Evolutionary conservation across 2,113 vertebrate genomes (phyloP), one percentile per base, ranked within the genome.

Genomic region (Macrotis lagotis): DNA sequence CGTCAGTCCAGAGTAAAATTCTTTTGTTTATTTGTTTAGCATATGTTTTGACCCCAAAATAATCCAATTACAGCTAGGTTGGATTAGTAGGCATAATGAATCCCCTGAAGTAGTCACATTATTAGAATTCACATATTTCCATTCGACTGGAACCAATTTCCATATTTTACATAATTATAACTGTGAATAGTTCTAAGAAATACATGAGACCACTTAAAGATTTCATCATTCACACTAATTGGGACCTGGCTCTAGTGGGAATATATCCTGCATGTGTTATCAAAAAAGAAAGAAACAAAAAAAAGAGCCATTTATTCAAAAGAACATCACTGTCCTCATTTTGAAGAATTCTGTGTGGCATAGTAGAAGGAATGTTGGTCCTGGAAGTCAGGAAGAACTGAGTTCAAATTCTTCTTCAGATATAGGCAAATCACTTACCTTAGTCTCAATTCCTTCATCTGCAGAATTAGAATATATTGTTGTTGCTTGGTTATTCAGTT

Each of bases 331-430:
- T 74, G 59, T n/a, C 19, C 66, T 44, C 66, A 44, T 83, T 44
- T 83, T 83, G 88, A 22, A 94, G 14, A 51, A 28, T 28, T 47
- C n/a, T 52, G 1, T 52, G 1, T 53, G 89, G 47, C 74, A 28
- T 50, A 53, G 74, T 88, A 37, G 90, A 83, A 8, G 92, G n/a
- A 59, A 37, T 90, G 88, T 8, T 55, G 49, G 10, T 51, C 94
- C 94, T 47, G 47, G 83, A 94, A 94, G 91, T 92, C 50, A 89
- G 51, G 25, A 1, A 9, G 50, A 8, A 91, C 74, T 93, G 19
- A 37, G 48, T 96, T 91, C 51, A 94, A 97, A 94, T 93, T 93
- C 89, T 96, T 91, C 47, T 89, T 51, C 9, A 44, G 94, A 83
- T 95, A 44, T 91, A 47, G 3, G n/a, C 25, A 0, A 92, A 53